A percentile compares a stretch with the other conserved stretches of the same genome.
Conservation (phyloP, 2,113 vertebrate species). For the Corythaeola cristata region DNA sequence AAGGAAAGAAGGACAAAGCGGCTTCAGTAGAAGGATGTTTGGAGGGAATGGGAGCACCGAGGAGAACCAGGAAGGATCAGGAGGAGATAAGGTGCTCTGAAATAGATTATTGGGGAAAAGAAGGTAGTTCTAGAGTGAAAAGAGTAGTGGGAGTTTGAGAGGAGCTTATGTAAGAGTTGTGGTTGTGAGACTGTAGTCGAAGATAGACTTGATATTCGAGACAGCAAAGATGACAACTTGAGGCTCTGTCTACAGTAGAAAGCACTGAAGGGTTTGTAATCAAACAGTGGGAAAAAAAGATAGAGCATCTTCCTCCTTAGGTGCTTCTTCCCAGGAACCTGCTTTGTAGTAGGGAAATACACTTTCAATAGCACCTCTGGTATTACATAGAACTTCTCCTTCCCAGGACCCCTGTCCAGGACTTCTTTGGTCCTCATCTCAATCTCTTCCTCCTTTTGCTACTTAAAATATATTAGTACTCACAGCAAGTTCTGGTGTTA, state of each 20-base stretch:
- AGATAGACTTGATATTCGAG: not conserved
- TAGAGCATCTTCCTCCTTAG: not conserved
- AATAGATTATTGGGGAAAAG: not conserved
- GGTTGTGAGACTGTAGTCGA: not conserved
- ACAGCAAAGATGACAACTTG: not conserved
- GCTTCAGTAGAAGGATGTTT: not conserved
- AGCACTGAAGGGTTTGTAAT: not conserved
- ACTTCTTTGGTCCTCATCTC: not conserved
- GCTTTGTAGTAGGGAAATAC: not conserved
- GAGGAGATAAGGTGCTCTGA: not conserved
- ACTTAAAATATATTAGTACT: not conserved
- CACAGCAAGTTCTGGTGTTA: not conserved
- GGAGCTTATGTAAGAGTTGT: not conserved
- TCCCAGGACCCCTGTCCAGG: not conserved
- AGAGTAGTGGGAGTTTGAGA: not conserved
- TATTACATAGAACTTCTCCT: not conserved
- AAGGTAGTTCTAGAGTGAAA: not conserved
- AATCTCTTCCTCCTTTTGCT: not conserved
- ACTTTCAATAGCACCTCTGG: not conserved
- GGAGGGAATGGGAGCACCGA: not conserved
- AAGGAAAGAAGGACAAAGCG: not conserved
- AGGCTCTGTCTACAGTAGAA: not conserved
- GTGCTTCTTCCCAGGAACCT: not conserved
- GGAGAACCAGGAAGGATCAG: not conserved
- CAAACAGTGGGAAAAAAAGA: not conserved